Percentiles rank a stretch among this genome's conserved stretches.
Evolutionary conservation across 2,888 invertebrate species (phyloP).

Genomic region (Orthosia incerta): DNA sequence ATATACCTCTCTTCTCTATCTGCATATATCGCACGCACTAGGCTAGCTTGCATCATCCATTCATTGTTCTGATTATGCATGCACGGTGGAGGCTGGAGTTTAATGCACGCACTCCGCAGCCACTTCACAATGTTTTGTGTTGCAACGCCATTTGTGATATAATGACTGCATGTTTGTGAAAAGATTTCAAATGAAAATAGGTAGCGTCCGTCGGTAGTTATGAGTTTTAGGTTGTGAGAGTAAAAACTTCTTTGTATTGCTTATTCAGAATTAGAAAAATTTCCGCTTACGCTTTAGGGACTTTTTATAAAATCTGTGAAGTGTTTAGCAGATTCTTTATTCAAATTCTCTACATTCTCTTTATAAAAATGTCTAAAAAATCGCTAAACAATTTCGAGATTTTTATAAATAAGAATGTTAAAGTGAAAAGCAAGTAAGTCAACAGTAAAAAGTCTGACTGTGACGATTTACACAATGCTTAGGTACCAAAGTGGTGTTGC

Average conservation of each 20-base stretch:
- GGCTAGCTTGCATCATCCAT: slow-evolving; percentile 56
- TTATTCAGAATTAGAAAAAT: neutral
- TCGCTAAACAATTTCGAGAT: too few relatives aligned
- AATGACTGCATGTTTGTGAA: slow-evolving; percentile 44
- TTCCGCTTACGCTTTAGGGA: neutral
- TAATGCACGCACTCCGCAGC: slow-evolving; percentile 35
- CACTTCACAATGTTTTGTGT: slow-evolving; percentile 49
- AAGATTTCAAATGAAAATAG: slow-evolving; percentile 24
- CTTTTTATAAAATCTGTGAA: too few relatives aligned
- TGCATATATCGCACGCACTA: slow-evolving; percentile 46
- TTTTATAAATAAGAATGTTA: too few relatives aligned
- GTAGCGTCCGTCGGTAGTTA: neutral
- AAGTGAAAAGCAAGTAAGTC: neutral
- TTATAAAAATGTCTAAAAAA: too few relatives aligned
- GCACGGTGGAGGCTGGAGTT: slow-evolving; percentile 44
- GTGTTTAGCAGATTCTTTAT: too few relatives aligned
- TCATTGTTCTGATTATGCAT: slow-evolving; percentile 53
- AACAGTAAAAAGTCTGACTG: neutral
- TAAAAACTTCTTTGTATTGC: slow-evolving; percentile 14
- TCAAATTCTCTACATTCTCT: too few relatives aligned
- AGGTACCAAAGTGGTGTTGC: slow-evolving; percentile 17
- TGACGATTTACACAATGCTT: neutral
- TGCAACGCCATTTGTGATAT: slow-evolving; percentile 38
- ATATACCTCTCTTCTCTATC: slow-evolving; percentile 17
- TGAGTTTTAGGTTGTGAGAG: slow-evolving; percentile 7